Evolutionary conservation across 2,113 vertebrate genomes (phyloP).

Genomic region (Phylloscopus trochilus): DNA sequence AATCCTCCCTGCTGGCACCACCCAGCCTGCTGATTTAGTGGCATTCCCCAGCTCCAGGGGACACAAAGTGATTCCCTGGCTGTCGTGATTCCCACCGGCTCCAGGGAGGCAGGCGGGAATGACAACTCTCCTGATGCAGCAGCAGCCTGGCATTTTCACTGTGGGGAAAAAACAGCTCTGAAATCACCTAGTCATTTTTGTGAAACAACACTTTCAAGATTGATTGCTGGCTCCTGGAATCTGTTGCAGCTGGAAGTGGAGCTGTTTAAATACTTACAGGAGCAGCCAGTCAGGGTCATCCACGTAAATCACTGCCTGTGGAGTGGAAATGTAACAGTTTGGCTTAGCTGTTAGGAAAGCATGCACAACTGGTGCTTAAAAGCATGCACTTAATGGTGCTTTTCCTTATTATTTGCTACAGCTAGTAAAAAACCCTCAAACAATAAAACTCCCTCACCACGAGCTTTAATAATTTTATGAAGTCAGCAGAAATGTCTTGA

Average conservation of each 20-base stretch:
- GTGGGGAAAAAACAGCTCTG: not conserved
- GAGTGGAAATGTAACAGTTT: not conserved
- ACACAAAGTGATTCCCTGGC: not conserved
- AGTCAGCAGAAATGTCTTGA: not conserved
- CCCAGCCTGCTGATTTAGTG: not conserved
- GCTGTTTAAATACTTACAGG: slow-evolving; percentile 11
- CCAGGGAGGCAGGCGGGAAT: accelerated
- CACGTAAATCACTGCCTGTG: not conserved
- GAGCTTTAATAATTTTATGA: not conserved
- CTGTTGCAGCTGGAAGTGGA: not conserved
- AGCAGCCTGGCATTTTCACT: not conserved
- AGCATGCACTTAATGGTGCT: not conserved
- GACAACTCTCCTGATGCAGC: not conserved
- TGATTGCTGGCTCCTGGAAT: slow-evolving; percentile 13
- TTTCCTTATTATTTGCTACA: not conserved
- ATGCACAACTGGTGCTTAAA: not conserved
- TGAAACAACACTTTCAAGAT: not conserved
- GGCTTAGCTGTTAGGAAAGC: not conserved
- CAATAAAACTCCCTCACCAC: not conserved
- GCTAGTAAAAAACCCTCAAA: not conserved
- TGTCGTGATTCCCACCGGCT: not conserved
- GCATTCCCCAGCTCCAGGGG: not conserved
- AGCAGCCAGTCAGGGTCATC: not conserved
- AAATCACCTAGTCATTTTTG: not conserved
- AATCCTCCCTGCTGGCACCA: not conserved